Conservation (phyloP, 2,888 invertebrate species). For the Mesochorus sp. region DNA sequence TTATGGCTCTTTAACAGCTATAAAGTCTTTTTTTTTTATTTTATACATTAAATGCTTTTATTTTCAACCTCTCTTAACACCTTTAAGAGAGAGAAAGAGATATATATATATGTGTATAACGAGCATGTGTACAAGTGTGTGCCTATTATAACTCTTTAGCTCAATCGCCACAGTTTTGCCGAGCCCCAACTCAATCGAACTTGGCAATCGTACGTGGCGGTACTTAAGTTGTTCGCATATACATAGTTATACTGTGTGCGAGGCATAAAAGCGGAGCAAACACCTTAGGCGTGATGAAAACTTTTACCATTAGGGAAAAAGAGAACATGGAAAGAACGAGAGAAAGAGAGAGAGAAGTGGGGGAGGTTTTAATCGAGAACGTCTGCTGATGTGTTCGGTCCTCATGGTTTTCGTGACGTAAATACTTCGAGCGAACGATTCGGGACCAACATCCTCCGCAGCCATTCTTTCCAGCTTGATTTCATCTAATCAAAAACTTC, state of each 20-base stretch:
- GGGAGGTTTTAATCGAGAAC: slow-evolving; percentile 27
- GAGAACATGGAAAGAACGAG: too few relatives aligned
- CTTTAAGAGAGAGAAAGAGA: too few relatives aligned
- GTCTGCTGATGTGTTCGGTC: slow-evolving; percentile 15
- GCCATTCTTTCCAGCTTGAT: too few relatives aligned
- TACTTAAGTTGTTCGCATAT: slow-evolving; percentile 5
- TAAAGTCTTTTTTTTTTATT: too few relatives aligned
- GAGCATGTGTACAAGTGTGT: too few relatives aligned
- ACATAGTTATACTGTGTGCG: neutral
- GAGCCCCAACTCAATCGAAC: slow-evolving; percentile 62
- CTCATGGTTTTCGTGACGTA: neutral
- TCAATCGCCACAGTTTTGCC: slow-evolving; percentile 21
- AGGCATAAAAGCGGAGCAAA: slow-evolving; percentile 13
- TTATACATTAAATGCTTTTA: too few relatives aligned
- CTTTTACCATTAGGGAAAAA: slow-evolving; percentile 52
- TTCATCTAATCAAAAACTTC: too few relatives aligned
- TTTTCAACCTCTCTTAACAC: too few relatives aligned
- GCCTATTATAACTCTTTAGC: slow-evolving; percentile 4
- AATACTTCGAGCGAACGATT: neutral
- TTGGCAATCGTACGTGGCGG: slow-evolving; percentile 57
- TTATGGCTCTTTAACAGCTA: too few relatives aligned
- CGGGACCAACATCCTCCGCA: neutral
- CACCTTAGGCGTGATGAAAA: slow-evolving; percentile 50
- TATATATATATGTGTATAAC: too few relatives aligned
- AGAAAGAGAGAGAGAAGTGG: too few relatives aligned